A percentile compares a stretch with the other conserved stretches of the same genome.
Conservation (phyloP, 2,113 vertebrate genomes). For the Scartelaos histophorus region DNA sequence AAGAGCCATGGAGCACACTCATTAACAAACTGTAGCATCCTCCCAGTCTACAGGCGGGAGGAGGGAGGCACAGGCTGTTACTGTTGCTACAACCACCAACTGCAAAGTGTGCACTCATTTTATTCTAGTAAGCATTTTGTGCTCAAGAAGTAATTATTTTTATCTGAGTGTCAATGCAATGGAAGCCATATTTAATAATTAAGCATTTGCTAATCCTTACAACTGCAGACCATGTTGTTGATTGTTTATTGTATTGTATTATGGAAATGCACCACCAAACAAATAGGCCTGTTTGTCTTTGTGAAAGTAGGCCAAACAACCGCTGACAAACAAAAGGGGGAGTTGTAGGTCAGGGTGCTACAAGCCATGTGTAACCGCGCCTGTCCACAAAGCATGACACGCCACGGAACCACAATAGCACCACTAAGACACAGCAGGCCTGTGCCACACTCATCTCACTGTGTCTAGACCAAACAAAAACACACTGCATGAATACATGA, state of each 20-base stretch:
- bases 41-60: slow-evolving; percentile 53
- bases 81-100: not conserved
- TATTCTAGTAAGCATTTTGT: slow-evolving; percentile 1
- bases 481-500: slow-evolving; percentile 13
- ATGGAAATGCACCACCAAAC: slow-evolving; percentile 75
- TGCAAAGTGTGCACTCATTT: slow-evolving; percentile 5
- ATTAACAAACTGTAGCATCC: slow-evolving; percentile 74
- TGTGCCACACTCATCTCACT: slow-evolving; percentile 63
- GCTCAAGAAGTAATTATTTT: slow-evolving; percentile 3
- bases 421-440: slow-evolving; percentile 57
- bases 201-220: slow-evolving; percentile 1
- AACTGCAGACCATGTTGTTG: slow-evolving; percentile 33
- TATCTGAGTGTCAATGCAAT: slow-evolving; percentile 4
- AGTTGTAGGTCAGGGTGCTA: slow-evolving; percentile 72
- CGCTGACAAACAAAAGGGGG: slow-evolving; percentile 72
- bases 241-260: slow-evolving; percentile 73
- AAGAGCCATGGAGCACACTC: slow-evolving; percentile 65
- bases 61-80: not conserved
- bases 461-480: slow-evolving; percentile 65
- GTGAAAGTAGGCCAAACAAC: slow-evolving; percentile 81
- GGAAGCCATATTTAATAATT: not conserved
- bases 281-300: slow-evolving; percentile 74
- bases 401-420: slow-evolving; percentile 62
- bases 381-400: slow-evolving; percentile 63
- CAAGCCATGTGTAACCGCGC: slow-evolving; percentile 69